Base-by-base conservation (phyloP, 2,113 vertebrate species). In the Plectropomus leopardus region DNA sequence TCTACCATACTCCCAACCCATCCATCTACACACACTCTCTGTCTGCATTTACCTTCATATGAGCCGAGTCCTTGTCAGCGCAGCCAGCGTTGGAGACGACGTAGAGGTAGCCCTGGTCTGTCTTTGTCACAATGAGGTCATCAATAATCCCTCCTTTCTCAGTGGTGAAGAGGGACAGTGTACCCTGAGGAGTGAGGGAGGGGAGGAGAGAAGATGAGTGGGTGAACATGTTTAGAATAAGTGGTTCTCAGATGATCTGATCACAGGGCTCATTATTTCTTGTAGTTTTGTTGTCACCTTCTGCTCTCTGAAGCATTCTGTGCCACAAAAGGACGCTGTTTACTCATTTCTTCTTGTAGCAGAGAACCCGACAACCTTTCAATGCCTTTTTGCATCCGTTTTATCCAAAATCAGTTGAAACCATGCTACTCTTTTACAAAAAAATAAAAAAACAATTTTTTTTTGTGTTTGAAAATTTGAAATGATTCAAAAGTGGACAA, bases 61-160 rank as follows among this genome's bases (percentile, higher is more conserved):
- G 95, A 57, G 95, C 95, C 8, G 97, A 96, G 92, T 99, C 98
- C 82, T 99, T 99, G 82, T 97, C 96, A 0, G 96, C 90, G 53
- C 98, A 99, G 92, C 97, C 95, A 0, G 98, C 98, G 0, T 99
- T 99, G 73, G 98, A 99, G 53, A 99, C 98, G 4, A 99, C 95
- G 1, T 98, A 99, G 21, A 99, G 95, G 80, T 97, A 95, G 26
- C 94, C 94, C 58, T 95, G 96, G 3, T 96, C 94, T 0, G 98
- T 94, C 83, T 93, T 98, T 55, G 95, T 99, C 81, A 98, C 95
- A 0, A 99, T 99, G 76, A 99, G 95, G 89, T 99, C 98, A 4
- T 99, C 98, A 11, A 96, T 94, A 50, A 99, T 99, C 57, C 98
- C 98, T 0, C 98, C 98, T 70, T 89, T 94, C 76, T 98, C 95